Base-by-base conservation (phyloP, 2,797 vertebrate genomes). In the Peromyscus nudipes region DNA sequence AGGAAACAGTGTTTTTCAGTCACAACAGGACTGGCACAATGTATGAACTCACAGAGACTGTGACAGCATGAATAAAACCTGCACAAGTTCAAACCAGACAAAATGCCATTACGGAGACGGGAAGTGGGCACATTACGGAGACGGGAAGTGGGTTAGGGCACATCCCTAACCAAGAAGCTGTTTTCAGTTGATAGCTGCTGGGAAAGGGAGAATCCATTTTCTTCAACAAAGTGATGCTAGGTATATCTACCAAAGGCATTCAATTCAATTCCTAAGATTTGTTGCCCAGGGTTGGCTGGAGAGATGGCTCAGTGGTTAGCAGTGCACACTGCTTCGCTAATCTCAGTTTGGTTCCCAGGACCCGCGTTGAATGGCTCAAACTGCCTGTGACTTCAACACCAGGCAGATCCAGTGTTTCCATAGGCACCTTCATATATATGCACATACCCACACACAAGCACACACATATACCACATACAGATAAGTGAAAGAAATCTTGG, bases 221-320 rank as follows among this genome's bases (percentile, higher is more conserved):
- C 40, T 46, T 43, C 9, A 1, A 3, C 40, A 62, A 31, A 6
- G 27, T 64, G 37, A 46, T 23, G 7, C 60, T 65, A 11, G 40
- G 17, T 43, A 65, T 23, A 64, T 21, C 82, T 84, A 84, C 27
- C 29, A 23, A 75, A 88, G 76, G 8, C 55, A 76, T 77, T 92
- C 14, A 1, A 76, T 88, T 85, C 43, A 67, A 19, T 79, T 92
- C 55, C 9, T 90, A 29, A 92, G 64, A 91, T 95, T 92, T 92
- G 57, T 52, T 64, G 65, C 55, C 29, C 43, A 49, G 6, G 10
- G 17, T 34, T 4, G 82, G 19, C 62, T 34, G 64, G 40, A 34
- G 62, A 34, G 60, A 64, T 34, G 21, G 62, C 11, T 67, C 31
- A 27, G 31, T 6, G 11, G 64, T 67, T 46, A 65, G 3, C 29